These are phyloP conservation scores for Leptoclinus maculatus DNA, from an alignment of 2,797 vertebrate genomes.

Conservation along the genomic window DNA sequence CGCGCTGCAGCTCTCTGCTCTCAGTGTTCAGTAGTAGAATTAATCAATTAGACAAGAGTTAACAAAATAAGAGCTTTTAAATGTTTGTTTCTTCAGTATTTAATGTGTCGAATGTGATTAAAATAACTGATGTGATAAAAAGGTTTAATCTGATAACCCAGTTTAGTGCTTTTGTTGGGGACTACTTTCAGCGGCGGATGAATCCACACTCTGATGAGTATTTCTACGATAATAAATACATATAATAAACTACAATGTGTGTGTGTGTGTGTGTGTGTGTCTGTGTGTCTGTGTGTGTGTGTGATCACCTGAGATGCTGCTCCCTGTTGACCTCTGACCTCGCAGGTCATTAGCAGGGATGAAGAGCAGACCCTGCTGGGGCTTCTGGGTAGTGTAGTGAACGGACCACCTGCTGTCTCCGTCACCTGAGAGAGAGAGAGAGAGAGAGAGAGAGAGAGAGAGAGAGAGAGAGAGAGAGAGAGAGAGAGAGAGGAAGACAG, in stretches of 20 bases:
- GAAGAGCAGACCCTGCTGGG: conserved; percentile 93
- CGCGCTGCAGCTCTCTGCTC: not conserved
- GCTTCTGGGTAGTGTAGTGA: conserved; percentile 93
- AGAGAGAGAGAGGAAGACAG: conserved; percentile 38
- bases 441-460: conserved; percentile 36
- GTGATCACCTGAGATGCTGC: not conserved
- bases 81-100: too few species aligned
- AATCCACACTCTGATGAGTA: not conserved
- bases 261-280: not conserved
- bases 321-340: conserved; percentile 83
- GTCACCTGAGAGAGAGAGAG: conserved; percentile 82
- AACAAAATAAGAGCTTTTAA: not conserved
- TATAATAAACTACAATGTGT: not conserved
- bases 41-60: not conserved
- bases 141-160: too few species aligned
- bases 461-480: conserved; percentile 42
- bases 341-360: conserved; percentile 83
- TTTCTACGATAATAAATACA: not conserved
- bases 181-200: not conserved
- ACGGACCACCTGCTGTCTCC: conserved; percentile 94
- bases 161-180: not conserved
- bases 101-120: too few species aligned
- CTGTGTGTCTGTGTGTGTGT: not conserved
- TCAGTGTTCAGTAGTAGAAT: not conserved
- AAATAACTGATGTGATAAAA: too few species aligned